Conservation (phyloP, 2,113 vertebrate genomes). For the Nematolebias whitei region DNA sequence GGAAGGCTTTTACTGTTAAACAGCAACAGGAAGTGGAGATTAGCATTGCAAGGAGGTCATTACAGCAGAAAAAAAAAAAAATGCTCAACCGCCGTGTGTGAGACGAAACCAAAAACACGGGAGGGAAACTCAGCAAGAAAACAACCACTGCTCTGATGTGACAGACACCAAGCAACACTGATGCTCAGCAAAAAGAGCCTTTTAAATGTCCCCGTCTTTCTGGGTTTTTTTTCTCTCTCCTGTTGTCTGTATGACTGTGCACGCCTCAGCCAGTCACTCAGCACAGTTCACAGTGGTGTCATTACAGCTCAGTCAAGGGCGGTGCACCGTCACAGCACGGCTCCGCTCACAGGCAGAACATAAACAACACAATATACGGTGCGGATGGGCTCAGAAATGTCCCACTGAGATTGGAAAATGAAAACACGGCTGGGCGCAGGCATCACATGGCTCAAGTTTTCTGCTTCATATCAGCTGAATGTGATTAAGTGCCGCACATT, state of each 20-base stretch:
- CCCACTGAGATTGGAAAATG: conserved; percentile 26
- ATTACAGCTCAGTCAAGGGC: conserved; percentile 33
- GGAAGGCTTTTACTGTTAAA: conserved; percentile 33
- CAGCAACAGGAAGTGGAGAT: conserved; percentile 31
- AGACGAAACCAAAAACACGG: conserved; percentile 26
- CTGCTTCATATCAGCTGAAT: neutral
- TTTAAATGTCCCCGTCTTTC: conserved; percentile 36
- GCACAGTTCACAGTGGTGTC: conserved; percentile 16
- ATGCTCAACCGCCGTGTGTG: conserved; percentile 17
- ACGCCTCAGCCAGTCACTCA: conserved; percentile 15
- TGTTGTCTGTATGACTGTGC: conserved; percentile 23
- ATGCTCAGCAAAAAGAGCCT: conserved; percentile 31
- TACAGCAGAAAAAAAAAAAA: conserved; percentile 15
- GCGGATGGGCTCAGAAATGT: neutral
- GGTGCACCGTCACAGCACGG: neutral
- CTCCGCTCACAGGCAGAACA: conserved; percentile 20
- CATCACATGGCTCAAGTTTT: conserved; percentile 6
- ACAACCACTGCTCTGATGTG: conserved; percentile 19
- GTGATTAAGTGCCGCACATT: conserved; percentile 6
- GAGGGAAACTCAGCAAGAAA: conserved; percentile 8
- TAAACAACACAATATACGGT: neutral
- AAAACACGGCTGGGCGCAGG: conserved; percentile 8
- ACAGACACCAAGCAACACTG: neutral
- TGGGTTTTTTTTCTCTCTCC: neutral
- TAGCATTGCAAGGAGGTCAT: conserved; percentile 34